Evolutionary conservation across 2,888 invertebrate species (phyloP).

Genomic region (Anodontia alba): DNA sequence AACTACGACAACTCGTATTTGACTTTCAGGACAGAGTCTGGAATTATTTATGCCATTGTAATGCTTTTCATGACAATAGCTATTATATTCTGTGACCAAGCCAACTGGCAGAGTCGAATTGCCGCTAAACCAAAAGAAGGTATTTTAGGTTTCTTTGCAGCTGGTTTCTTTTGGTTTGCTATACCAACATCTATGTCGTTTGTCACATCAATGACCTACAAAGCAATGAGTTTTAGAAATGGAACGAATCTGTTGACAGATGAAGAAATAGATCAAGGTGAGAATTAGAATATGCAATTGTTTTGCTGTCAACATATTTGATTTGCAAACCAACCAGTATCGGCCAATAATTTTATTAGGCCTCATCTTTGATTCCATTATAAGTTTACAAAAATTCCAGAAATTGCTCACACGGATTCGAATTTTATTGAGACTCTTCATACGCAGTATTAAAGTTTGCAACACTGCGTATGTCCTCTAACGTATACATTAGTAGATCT

Average conservation of each 20-base stretch:
- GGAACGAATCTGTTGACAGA: conserved; percentile 62
- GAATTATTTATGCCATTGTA: conserved; percentile 73
- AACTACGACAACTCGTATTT: conserved; percentile 71
- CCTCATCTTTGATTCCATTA: no score
- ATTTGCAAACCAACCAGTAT: no score
- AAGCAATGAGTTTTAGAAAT: conserved; percentile 65
- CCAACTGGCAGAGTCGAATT: conserved; percentile 82
- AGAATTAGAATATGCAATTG: no score
- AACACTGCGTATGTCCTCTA: no score
- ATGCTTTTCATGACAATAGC: conserved; percentile 68
- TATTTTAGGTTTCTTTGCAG: conserved; percentile 79
- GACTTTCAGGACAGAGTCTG: conserved; percentile 74
- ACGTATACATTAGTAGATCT: no score
- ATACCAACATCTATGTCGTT: conserved; percentile 80
- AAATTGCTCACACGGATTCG: no score
- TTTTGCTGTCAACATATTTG: no score
- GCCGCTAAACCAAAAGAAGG: conserved; percentile 81
- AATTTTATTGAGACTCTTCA: no score
- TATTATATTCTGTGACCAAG: conserved; percentile 76
- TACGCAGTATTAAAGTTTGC: no score
- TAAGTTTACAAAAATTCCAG: no score
- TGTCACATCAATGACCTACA: conserved; percentile 71
- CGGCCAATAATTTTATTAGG: no score
- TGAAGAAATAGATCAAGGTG: conserved; percentile 61
- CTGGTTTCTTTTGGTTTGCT: conserved; percentile 81